Evolutionary conservation across 2,113 vertebrate species (phyloP).

Genomic region (Entomyzon cyanotis): DNA sequence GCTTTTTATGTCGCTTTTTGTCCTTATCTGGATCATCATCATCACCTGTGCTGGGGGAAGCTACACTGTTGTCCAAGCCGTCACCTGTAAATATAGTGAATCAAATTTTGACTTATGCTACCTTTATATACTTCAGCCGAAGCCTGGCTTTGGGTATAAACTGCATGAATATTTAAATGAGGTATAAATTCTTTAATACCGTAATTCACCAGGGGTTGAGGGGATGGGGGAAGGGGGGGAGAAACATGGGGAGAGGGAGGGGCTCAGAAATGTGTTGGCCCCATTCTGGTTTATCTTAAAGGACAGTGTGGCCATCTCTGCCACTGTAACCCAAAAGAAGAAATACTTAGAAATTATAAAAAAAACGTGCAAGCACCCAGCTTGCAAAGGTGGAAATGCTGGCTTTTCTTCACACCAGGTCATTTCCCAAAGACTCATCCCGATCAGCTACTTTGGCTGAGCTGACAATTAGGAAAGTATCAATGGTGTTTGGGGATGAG

Average conservation of each 20-base stretch:
- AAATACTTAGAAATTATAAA: not conserved
- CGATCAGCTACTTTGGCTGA: not conserved
- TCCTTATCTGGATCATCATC: constrained; percentile 99
- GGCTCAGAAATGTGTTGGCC: constrained; percentile 44
- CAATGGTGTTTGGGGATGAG: not conserved
- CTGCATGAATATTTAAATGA: constrained; percentile 77
- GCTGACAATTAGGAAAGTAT: not conserved
- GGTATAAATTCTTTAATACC: constrained; percentile 70
- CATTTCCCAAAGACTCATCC: constrained; percentile 33
- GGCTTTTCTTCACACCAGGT: constrained; percentile 1
- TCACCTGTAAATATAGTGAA: constrained; percentile 94
- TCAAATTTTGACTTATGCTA: constrained; percentile 85
- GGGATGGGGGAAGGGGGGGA: not conserved
- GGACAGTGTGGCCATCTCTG: not conserved
- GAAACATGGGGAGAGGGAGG: constrained; percentile 26
- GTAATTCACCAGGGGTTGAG: constrained; percentile 47
- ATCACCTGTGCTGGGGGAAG: constrained; percentile 98
- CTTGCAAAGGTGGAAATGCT: not conserved
- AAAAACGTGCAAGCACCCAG: not conserved
- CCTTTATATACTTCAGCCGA: constrained; percentile 78
- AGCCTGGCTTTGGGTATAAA: constrained; percentile 79
- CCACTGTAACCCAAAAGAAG: not conserved
- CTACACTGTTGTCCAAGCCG: constrained; percentile 99
- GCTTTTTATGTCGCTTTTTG: constrained; percentile 99
- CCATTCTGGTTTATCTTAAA: constrained; percentile 41